Base-by-base conservation (phyloP, 2,888 invertebrate genomes). In the Agriotes lineatus region DNA sequence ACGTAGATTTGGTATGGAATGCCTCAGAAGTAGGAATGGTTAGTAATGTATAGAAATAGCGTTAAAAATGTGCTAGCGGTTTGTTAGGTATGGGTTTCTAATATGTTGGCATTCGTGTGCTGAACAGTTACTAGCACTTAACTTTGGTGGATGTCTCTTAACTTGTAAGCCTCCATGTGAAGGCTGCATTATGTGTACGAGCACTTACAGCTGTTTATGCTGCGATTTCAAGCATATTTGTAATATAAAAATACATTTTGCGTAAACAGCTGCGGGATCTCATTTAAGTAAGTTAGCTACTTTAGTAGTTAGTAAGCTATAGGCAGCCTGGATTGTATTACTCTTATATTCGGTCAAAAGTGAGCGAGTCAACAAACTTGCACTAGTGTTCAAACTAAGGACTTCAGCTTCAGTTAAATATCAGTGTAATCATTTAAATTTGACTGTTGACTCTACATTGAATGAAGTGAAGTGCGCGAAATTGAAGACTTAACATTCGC, bases 221-320 rank as follows among this genome's bases (percentile, higher is more conserved):
- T 16, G 39, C 42, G 14, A 18, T 48, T 35, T 7, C 22, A 56
- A 20, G 20, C 6, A 22, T 10, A 42, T 33, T 9, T 22, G 59
- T 59, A 67, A 48, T 20, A 62, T 12, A 50, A 54, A 37, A 16
- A 57, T 16, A 35, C 19, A 54, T 52, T n/a, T n/a, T 52, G 2
- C 14, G 35, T 48, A 42, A 64, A 56, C 62, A 39, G 66, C 64
- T 68, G 61, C 67, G 67, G 22, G 67, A 67, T 48, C 66, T 67
- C 63, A 50, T 63, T 68, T 72, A 71, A 67, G 64, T 74, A 75
- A 72, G 65, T 71, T 75, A 76, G 77, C 76, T 75, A 74, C 70
- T 73, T 69, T 77, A 77, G 77, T 71, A 72, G 72, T 75, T 79
- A 78, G 79, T 67, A 72, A 74, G 74, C 69, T 75, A 73, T 77